Conservation (phyloP, 2,113 vertebrate species). For the Anolis sagrei region DNA sequence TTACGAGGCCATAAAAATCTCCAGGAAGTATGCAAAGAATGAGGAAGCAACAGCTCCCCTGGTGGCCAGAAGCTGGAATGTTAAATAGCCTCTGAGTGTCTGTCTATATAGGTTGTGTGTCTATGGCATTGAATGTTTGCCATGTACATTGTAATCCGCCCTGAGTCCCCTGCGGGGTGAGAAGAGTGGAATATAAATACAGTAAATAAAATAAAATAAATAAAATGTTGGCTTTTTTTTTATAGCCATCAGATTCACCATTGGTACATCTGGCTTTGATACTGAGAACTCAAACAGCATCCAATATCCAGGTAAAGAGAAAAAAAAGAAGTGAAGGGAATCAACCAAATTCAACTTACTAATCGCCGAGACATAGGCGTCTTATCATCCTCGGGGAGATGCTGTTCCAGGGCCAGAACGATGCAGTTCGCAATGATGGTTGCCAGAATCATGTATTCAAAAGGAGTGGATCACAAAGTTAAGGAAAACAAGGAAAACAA, state of each 20-base stretch:
- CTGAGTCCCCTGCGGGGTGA: too few relatives aligned
- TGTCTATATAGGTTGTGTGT: too few relatives aligned
- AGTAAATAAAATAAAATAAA: too few relatives aligned
- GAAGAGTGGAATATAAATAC: too few relatives aligned
- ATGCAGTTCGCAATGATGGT: conserved; percentile 99
- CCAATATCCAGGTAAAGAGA: not conserved
- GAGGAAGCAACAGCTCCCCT: too few relatives aligned
- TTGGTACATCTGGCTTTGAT: not conserved
- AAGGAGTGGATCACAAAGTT: conserved; percentile 85
- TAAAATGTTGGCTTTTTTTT: not conserved
- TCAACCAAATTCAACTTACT: conserved; percentile 75
- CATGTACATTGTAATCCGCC: too few relatives aligned
- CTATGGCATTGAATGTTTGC: too few relatives aligned
- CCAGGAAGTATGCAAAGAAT: too few relatives aligned
- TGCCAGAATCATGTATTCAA: conserved; percentile 98
- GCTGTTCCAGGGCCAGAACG: conserved; percentile 95
- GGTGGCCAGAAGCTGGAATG: too few relatives aligned
- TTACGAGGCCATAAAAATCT: too few relatives aligned
- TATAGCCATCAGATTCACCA: not conserved
- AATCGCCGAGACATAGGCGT: conserved; percentile 96
- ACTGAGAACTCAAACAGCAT: not conserved
- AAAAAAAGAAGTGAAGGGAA: not conserved
- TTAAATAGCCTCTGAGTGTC: too few relatives aligned
- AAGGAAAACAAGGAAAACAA: conserved; percentile 77
- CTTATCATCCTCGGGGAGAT: conserved; percentile 96